These are phyloP conservation scores for Rhagonycha fulva DNA, from an alignment of 2,888 invertebrate species.

Conservation along the genomic window DNA sequence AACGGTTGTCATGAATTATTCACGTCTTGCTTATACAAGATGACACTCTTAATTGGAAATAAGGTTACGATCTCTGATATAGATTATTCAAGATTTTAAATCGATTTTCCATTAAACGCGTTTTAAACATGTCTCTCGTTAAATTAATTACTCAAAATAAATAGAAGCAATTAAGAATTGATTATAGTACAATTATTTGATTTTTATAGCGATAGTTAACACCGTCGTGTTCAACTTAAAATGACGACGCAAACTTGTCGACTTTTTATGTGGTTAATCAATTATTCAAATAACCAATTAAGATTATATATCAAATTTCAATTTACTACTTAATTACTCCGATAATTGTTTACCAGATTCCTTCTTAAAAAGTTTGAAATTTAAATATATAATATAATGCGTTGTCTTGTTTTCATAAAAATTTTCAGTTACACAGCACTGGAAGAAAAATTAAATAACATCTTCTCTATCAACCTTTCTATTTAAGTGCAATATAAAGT, in stretches of 20 bases:
- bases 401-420: background rate
- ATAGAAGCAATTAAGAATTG: constrained; percentile 8
- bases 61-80: constrained; percentile 54
- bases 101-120: constrained; percentile 44
- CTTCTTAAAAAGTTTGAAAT: background rate
- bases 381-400: background rate
- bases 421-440: background rate
- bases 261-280: background rate
- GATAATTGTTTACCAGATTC: background rate
- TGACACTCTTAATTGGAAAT: constrained; percentile 56
- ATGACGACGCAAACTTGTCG: background rate
- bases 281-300: background rate
- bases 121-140: constrained; percentile 29
- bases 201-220: background rate
- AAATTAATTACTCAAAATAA: constrained; percentile 24
- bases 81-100: constrained; percentile 52
- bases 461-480: background rate
- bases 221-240: background rate
- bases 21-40: constrained; percentile 48
- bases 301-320: background rate
- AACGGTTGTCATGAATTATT: constrained; percentile 56
- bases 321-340: background rate
- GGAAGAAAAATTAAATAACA: background rate
- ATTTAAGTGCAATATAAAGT: background rate
- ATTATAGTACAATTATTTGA: background rate